Evolutionary conservation across 2,888 invertebrate species (phyloP).

Genomic region (Calameuta idolon): DNA sequence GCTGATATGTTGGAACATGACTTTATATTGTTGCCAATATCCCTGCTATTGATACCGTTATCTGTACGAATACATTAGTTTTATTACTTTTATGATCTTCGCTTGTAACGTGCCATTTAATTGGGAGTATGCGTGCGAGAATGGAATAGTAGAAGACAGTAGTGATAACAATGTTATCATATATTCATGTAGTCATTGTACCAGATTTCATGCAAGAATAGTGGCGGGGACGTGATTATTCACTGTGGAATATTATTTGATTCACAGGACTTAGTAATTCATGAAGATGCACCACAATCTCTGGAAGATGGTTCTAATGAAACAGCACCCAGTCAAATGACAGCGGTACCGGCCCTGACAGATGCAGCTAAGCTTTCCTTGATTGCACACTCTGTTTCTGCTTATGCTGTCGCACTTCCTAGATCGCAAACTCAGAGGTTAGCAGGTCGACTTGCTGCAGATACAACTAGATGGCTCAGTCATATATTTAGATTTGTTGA

Average conservation of each 20-base stretch:
- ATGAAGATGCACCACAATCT: conserved; percentile 59
- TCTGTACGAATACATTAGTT: background rate
- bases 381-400: conserved; percentile 88
- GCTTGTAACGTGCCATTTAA: background rate
- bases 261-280: conserved; percentile 60
- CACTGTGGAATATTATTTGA: background rate
- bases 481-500: conserved; percentile 85
- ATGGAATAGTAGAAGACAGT: background rate
- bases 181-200: background rate
- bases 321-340: conserved; percentile 49
- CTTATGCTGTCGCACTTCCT: conserved; percentile 87
- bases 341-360: conserved; percentile 61
- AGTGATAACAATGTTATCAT: background rate
- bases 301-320: conserved; percentile 72
- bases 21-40: background rate
- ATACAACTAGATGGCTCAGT: conserved; percentile 89
- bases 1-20: background rate
- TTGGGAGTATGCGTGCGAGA: background rate
- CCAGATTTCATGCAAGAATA: background rate
- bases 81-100: background rate
- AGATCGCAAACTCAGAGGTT: conserved; percentile 82
- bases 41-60: background rate
- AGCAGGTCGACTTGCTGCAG: conserved; percentile 84
- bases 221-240: background rate
- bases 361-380: conserved; percentile 74